Evolutionary conservation across 2,113 vertebrate species (phyloP).

Genomic region (Dasyornis broadbenti): DNA sequence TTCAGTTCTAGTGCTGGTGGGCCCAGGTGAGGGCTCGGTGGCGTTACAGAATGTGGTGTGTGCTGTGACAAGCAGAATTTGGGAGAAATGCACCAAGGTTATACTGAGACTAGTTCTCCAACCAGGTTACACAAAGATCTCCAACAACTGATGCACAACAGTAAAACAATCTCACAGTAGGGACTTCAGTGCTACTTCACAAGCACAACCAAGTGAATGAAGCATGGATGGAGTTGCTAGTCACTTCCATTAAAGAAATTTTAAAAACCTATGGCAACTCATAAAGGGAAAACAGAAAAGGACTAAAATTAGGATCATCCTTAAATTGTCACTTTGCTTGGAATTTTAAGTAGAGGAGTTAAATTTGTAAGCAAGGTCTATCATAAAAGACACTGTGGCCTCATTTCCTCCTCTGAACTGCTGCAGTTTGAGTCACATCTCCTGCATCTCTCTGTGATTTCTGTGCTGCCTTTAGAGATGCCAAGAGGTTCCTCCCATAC

Average conservation of each 20-base stretch:
- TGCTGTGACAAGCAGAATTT: no score
- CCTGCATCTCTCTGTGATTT: background rate
- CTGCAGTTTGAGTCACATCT: background rate
- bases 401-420: background rate
- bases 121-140: no score
- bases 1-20: background rate
- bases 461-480: background rate
- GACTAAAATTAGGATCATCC: background rate
- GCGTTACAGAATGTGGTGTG: fast-evolving
- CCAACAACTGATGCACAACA: background rate
- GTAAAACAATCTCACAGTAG: fast-evolving
- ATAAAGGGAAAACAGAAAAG: background rate
- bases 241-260: background rate
- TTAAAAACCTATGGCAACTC: background rate
- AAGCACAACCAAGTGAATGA: background rate
- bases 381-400: background rate
- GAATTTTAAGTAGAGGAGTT: background rate
- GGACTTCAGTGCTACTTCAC: background rate
- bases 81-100: background rate
- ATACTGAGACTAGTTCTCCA: background rate
- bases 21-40: background rate
- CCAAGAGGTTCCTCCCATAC: background rate
- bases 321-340: background rate
- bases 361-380: background rate
- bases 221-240: fast-evolving